These are phyloP conservation scores for Pemphigus obesinymphae DNA, from an alignment of 1,140 invertebrate genomes.

Conservation along the genomic window DNA sequence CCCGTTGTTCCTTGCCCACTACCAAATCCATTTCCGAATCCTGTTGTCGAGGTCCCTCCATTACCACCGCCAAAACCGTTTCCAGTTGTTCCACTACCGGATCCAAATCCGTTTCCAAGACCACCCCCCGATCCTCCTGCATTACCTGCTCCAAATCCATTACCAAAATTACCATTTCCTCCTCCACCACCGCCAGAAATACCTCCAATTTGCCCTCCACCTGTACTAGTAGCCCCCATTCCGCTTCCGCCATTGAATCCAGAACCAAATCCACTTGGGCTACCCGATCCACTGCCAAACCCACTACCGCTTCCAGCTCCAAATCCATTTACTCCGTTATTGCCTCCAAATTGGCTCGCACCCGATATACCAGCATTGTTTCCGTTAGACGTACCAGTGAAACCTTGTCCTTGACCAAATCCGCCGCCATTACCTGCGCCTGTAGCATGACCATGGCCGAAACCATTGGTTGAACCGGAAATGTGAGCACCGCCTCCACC, in stretches of 20 bases:
- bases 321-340: not conserved
- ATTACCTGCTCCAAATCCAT: not conserved
- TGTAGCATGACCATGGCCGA: not conserved
- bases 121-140: not conserved
- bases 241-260: not conserved
- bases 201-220: not conserved
- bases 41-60: not conserved
- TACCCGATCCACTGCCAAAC: conserved; percentile 20
- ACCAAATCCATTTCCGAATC: conserved; percentile 16
- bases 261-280: not conserved
- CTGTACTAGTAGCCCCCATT: not conserved
- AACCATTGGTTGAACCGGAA: not conserved
- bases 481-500: not conserved
- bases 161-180: not conserved
- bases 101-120: not conserved
- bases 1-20: conserved; percentile 14
- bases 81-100: not conserved
- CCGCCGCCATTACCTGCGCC: not conserved
- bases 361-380: not conserved
- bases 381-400: no score
- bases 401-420: not conserved
- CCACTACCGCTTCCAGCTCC: not conserved
- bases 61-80: not conserved
- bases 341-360: not conserved
- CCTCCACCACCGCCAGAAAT: not conserved